Percentiles rank a stretch among this genome's conserved stretches.
Evolutionary conservation across 2,888 invertebrate species (phyloP).

Genomic region (Lepas anatifera): DNA sequence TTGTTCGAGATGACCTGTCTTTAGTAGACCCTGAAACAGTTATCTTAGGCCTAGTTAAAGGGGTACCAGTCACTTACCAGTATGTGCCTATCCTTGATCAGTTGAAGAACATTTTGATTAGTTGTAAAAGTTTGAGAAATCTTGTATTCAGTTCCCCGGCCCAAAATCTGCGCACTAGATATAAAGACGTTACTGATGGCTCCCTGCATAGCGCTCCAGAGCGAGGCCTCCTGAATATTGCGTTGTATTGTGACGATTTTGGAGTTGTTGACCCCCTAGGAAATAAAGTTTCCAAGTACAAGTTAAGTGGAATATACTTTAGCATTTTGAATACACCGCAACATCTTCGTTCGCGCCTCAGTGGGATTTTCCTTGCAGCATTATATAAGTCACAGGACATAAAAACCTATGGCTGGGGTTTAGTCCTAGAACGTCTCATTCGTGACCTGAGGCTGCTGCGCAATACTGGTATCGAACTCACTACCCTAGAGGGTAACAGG

Average conservation of each 20-base stretch:
- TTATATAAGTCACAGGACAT: not conserved
- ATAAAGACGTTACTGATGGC: not conserved
- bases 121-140: not conserved
- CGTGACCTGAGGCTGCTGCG: too few relatives aligned
- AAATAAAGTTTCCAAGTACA: not conserved
- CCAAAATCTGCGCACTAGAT: not conserved
- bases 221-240: not conserved
- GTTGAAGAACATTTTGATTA: not conserved
- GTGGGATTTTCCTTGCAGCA: not conserved
- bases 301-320: not conserved
- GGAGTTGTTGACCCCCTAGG: not conserved
- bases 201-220: not conserved
- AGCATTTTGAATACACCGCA: not conserved
- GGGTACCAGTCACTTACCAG: not conserved
- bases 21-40: not conserved
- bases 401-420: not conserved
- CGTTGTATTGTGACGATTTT: not conserved
- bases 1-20: not conserved
- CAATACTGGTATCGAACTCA: too few relatives aligned
- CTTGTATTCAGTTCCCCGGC: not conserved
- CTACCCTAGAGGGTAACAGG: too few relatives aligned
- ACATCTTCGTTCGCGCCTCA: not conserved
- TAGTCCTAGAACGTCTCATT: not conserved
- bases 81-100: not conserved
- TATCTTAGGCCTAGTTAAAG: not conserved